A percentile compares a stretch with the other conserved stretches of the same genome.
Evolutionary conservation across 1,140 invertebrate species (phyloP).

Genomic region (Drosophila elegans): DNA sequence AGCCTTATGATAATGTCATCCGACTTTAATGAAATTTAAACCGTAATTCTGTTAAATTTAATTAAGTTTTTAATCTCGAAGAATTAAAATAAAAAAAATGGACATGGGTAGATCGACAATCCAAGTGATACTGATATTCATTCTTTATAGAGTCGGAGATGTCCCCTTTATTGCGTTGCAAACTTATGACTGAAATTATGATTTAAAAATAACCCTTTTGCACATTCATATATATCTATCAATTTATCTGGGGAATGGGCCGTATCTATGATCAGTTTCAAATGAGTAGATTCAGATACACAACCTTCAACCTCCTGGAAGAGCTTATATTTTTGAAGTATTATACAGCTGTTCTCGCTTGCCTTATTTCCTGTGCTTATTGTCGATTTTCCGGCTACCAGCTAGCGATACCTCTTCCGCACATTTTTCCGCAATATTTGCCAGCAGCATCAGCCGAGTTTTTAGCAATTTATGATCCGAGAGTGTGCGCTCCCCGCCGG

Average conservation of each 20-base stretch:
- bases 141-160: too few species aligned
- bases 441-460: slow-evolving; percentile 28
- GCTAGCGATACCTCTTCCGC: slow-evolving; percentile 65
- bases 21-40: too few species aligned
- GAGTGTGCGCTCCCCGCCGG: slow-evolving; percentile 51
- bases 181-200: not conserved
- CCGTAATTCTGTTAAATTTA: too few species aligned
- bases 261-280: slow-evolving; percentile 18
- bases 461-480: slow-evolving; percentile 72
- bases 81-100: too few species aligned
- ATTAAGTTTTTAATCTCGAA: too few species aligned
- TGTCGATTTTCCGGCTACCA: slow-evolving; percentile 64
- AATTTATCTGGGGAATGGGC: not conserved
- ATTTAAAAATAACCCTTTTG: not conserved
- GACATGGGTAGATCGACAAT: too few species aligned
- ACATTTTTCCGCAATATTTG: slow-evolving; percentile 76
- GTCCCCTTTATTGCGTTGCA: too few species aligned
- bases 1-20: too few species aligned
- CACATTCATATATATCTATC: not conserved
- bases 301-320: not conserved
- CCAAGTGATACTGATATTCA: too few species aligned
- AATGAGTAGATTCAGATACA: slow-evolving; percentile 1
- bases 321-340: slow-evolving; percentile 39
- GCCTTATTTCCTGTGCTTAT: slow-evolving; percentile 77
- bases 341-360: slow-evolving; percentile 42